A percentile compares a stretch with the other conserved stretches of the same genome.
phyloP scores from a whole-genome alignment of 2,113 vertebrate genomes.

The Brachirus orientalis region DNA sequence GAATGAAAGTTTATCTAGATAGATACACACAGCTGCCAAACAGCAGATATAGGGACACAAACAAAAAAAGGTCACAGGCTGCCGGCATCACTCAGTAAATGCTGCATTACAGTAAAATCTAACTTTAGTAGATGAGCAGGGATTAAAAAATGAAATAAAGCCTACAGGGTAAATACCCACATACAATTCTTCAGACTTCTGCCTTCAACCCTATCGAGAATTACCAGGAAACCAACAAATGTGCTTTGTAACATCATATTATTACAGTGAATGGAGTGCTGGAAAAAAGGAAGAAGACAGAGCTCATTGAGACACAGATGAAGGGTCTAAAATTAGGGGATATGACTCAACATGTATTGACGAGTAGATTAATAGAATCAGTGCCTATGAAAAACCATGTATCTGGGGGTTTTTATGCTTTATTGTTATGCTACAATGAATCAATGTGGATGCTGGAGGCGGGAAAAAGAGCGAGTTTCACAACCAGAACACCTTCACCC shows the following conservation, averaged over 20 bases:
- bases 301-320: not conserved
- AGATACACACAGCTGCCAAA: not conserved
- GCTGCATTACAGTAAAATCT: no score
- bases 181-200: not conserved
- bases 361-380: slow-evolving; percentile 5
- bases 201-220: slow-evolving; percentile 1
- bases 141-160: not conserved
- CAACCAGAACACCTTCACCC: not conserved
- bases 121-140: not conserved
- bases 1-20: not conserved
- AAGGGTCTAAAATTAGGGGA: slow-evolving; percentile 38
- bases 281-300: slow-evolving; percentile 39
- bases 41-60: not conserved
- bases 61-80: not conserved
- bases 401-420: not conserved
- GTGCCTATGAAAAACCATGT: not conserved
- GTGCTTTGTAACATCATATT: slow-evolving; percentile 4
- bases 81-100: not conserved
- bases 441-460: not conserved
- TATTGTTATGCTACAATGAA: not conserved
- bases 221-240: slow-evolving; percentile 1
- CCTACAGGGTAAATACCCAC: not conserved
- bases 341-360: slow-evolving; percentile 44
- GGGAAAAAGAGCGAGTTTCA: not conserved
- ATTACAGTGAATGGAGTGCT: slow-evolving; percentile 20